Evolutionary conservation across 2,888 invertebrate species (phyloP), one percentile per base, ranked within the genome.

Genomic region (Strigamia maritima): DNA sequence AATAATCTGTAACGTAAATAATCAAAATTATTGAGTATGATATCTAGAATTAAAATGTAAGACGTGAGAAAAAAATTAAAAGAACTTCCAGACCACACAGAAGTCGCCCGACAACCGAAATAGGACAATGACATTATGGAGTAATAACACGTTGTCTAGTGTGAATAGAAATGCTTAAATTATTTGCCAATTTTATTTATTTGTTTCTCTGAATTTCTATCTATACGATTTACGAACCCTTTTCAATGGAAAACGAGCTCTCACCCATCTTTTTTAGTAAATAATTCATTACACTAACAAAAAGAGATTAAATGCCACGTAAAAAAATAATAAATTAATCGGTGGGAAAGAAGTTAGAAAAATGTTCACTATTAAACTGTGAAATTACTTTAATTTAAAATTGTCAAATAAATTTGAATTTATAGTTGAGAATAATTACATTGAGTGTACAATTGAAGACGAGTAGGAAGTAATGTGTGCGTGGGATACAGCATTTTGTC

Each of bases 21-120:
- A 54, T n/a, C 14, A n/a, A 16, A 44, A 14, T n/a, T 16, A n/a
- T 49, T 2, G 19, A 3, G n/a, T 2, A n/a, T 16, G 8, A n/a
- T 1, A 7, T 35, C 3, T 54, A 54, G 19, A 54, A 54, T 54
- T 54, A 54, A 54, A 54, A 54, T 54, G 54, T 54, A 54, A 54
- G 54, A 19, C 54, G 22, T 54, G 54, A 70, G 24, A 70, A 70
- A 26, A 16, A 70, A 4, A 28, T 60, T 60, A 7, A 16, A 70
- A 70, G 70, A 26, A 26, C 28, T 70, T 70, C 44, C 19, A 24
- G 70, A 70, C 70, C 70, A 70, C 70, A 70, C 70, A 70, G 70
- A 70, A 70, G 70, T 70, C 70, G n/a, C 26, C 70, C 8, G 24
- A 70, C 70, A 28, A 70, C 70, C 70, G 0, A 28, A 28, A 70